Conservation (phyloP, 1,140 invertebrate genomes). For the Diorhabda elongata region DNA sequence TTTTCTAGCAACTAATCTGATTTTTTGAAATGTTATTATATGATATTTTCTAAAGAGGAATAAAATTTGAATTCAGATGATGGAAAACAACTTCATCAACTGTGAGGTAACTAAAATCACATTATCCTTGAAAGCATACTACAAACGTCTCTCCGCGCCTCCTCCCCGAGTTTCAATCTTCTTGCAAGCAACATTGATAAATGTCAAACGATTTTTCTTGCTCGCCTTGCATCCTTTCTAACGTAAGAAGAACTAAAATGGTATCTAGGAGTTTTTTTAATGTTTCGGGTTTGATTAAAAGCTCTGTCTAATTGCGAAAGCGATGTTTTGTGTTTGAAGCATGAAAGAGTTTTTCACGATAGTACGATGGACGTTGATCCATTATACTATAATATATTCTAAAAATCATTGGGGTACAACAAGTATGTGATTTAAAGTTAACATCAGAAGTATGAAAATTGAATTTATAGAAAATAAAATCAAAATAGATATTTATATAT, state of each 20-base stretch:
- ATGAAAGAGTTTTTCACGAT: neutral
- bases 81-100: slow-evolving; percentile 17
- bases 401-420: too few relatives aligned
- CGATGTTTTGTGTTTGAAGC: slow-evolving; percentile 19
- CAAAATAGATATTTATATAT: too few relatives aligned
- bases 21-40: too few relatives aligned
- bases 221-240: slow-evolving; percentile 39
- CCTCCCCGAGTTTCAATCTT: slow-evolving; percentile 41
- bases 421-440: too few relatives aligned
- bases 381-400: too few relatives aligned
- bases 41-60: neutral
- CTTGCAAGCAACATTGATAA: slow-evolving; percentile 42
- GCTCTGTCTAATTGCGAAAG: slow-evolving; percentile 40
- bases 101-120: slow-evolving; percentile 45
- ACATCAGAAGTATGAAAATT: too few relatives aligned
- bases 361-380: too few relatives aligned
- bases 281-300: slow-evolving; percentile 39
- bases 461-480: too few relatives aligned
- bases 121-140: slow-evolving; percentile 37
- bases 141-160: slow-evolving; percentile 27
- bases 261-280: slow-evolving; percentile 40
- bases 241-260: slow-evolving; percentile 40
- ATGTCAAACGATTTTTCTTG: slow-evolving; percentile 42
- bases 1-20: too few relatives aligned
- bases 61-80: neutral